Evolutionary conservation across 2,797 vertebrate genomes (phyloP), one percentile per base, ranked within the genome.

Genomic region (Vultur gryphus): DNA sequence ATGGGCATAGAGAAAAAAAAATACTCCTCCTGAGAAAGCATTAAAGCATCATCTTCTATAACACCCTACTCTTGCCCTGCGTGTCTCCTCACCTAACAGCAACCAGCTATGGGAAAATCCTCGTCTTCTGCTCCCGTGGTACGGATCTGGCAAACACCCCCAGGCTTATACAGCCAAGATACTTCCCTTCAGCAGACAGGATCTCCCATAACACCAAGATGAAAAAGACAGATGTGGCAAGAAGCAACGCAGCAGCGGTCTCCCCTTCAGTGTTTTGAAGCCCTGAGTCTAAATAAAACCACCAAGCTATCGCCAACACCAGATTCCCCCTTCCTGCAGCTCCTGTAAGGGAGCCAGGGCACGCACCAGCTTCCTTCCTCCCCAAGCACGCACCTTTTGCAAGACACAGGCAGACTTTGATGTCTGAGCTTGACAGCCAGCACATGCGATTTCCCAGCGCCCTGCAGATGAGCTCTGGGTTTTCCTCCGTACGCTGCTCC

Each of bases 381-480:
- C 54, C 35, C 9, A 7, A 24, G 44, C 70, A 15, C 1, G 1
- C 3, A 7, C 15, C 39, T 79, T 46, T 14, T 10, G n/a, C 43
- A 10, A 13, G 29, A 43, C 19, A 9, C 1, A 6, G 55, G 43
- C 25, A 29, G 29, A 11, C 51, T 72, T 7, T 7, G 35, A 57
- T 16, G 41, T 5, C 75, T 31, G 73, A 31, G 35, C 58, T 61
- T 6, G 0, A 29, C 39, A 58, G 33, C 24, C 48, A 65, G 66
- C 46, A 13, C 39, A 33, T 7, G 4, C 2, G 1, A 16, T 43
- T 17, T 21, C 66, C 46, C 75, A 67, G 49, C 69, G 44, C 51
- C 51, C 55, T 13, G 11, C 0, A 2, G 54, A 16, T 4, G 35
- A 85, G 20, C 54, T 20, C 51, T 0, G 14, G n/a, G 37, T 10